A percentile compares a stretch with the other conserved stretches of the same genome.
These are phyloP conservation scores for Brachionus paranguensis DNA, from an alignment of 1,140 invertebrate genomes.

Conservation along the genomic window DNA sequence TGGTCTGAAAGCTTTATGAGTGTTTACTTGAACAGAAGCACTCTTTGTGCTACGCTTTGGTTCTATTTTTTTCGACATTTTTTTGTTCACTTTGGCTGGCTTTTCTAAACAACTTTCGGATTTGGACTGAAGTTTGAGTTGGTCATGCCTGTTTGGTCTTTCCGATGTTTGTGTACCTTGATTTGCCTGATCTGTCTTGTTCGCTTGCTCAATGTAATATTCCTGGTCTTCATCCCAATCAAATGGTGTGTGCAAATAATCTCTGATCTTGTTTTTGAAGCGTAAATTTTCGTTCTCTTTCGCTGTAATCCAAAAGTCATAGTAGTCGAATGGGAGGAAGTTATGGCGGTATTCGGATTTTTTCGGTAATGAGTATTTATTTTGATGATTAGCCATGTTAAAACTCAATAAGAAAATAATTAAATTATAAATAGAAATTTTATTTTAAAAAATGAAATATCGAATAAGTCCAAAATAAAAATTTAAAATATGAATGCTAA, in stretches of 20 bases:
- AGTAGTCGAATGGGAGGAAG: conserved; percentile 34
- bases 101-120: not conserved
- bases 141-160: conserved; percentile 14
- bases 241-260: conserved; percentile 39
- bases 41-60: not conserved
- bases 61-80: not conserved
- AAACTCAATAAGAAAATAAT: not conserved
- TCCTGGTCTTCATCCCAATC: conserved; percentile 32
- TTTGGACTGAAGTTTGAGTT: conserved; percentile 1
- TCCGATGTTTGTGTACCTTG: conserved; percentile 8
- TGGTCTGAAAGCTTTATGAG: not conserved
- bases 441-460: not conserved
- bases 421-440: not conserved
- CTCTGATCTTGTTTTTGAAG: conserved; percentile 37
- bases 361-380: not conserved
- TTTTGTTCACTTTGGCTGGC: not conserved
- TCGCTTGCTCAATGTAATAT: not conserved
- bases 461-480: not conserved
- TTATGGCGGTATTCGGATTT: conserved; percentile 33
- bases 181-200: not conserved
- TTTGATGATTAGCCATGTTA: not conserved
- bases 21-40: not conserved
- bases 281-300: conserved; percentile 37
- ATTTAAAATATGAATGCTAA: not conserved
- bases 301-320: conserved; percentile 38